Percentiles rank a stretch among this genome's conserved stretches.
Evolutionary conservation across 23 tunicate genomes (phyloP).

Genomic region (Corella eumyota): DNA sequence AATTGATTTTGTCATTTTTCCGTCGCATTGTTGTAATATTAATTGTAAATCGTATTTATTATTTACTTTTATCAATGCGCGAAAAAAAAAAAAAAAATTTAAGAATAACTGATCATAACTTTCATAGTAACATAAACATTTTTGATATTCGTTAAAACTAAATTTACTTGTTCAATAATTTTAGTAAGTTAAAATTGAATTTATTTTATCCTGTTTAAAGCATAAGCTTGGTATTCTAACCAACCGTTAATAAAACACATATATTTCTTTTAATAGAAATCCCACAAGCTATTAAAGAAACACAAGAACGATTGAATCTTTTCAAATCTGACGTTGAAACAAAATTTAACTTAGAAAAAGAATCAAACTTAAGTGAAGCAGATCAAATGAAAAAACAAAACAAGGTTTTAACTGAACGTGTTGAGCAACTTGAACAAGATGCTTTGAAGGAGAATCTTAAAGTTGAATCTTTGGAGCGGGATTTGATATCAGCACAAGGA

Average conservation of each 20-base stretch:
- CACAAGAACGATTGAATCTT: constrained; percentile 53
- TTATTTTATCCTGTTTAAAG: neutral
- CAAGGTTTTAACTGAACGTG: constrained; percentile 21
- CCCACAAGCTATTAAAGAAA: constrained; percentile 71
- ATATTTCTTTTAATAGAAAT: constrained; percentile 17
- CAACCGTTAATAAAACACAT: neutral
- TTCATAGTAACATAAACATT: too few species aligned
- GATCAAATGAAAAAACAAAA: constrained; percentile 34
- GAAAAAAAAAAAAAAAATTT: too few species aligned
- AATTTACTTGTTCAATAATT: too few species aligned
- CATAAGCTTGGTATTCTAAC: neutral
- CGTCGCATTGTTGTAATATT: too few species aligned
- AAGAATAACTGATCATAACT: too few species aligned
- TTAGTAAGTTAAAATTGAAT: too few species aligned
- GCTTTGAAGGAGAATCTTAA: constrained; percentile 6
- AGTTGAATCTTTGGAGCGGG: constrained; percentile 4
- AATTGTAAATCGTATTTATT: too few species aligned
- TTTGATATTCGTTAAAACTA: too few species aligned
- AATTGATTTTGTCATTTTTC: too few species aligned
- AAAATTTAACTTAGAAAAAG: constrained; percentile 20
- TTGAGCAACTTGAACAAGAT: constrained; percentile 13
- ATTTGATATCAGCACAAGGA: constrained; percentile 17
- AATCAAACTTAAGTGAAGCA: constrained; percentile 42
- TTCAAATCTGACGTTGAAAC: constrained; percentile 55
- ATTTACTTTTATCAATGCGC: too few species aligned